Evolutionary conservation across 2,888 invertebrate species (phyloP).

Genomic region (Melanchra persicariae): DNA sequence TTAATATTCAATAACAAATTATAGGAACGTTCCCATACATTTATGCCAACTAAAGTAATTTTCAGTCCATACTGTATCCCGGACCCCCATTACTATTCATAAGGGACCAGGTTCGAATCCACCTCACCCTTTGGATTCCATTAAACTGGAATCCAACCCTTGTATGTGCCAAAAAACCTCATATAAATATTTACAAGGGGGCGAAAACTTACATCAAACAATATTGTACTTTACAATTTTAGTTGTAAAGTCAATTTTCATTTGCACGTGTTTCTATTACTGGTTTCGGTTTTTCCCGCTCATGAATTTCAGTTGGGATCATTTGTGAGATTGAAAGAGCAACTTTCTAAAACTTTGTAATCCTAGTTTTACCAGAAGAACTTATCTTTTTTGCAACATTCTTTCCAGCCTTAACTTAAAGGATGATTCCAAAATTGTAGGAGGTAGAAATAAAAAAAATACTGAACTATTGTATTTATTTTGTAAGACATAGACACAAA

Average conservation of each 20-base stretch:
- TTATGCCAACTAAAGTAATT: slow-evolving; percentile 45
- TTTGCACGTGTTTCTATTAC: slow-evolving; percentile 58
- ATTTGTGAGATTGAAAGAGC: slow-evolving; percentile 2
- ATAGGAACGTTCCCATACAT: slow-evolving; percentile 47
- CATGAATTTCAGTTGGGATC: slow-evolving; percentile 33
- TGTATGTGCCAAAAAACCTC: slow-evolving; percentile 70
- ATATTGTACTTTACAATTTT: slow-evolving; percentile 74
- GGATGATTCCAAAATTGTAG: no score
- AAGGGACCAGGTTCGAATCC: slow-evolving; percentile 64
- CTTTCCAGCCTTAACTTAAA: no score
- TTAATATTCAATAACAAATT: slow-evolving; percentile 48
- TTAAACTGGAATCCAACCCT: slow-evolving; percentile 79
- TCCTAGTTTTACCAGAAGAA: neutral
- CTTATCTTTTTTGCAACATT: neutral
- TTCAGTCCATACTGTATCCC: slow-evolving; percentile 52
- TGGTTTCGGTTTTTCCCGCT: slow-evolving; percentile 23
- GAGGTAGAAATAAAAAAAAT: no score
- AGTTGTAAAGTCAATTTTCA: slow-evolving; percentile 67
- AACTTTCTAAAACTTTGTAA: neutral
- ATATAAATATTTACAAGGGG: slow-evolving; percentile 79
- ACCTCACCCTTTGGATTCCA: slow-evolving; percentile 74
- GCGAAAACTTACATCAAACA: slow-evolving; percentile 69
- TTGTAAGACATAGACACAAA: no score
- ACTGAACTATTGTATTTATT: no score
- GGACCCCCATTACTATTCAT: slow-evolving; percentile 77